A percentile compares a stretch with the other conserved stretches of the same genome.
Conservation (phyloP, 2,797 vertebrate species). For the Carcharodon carcharias region DNA sequence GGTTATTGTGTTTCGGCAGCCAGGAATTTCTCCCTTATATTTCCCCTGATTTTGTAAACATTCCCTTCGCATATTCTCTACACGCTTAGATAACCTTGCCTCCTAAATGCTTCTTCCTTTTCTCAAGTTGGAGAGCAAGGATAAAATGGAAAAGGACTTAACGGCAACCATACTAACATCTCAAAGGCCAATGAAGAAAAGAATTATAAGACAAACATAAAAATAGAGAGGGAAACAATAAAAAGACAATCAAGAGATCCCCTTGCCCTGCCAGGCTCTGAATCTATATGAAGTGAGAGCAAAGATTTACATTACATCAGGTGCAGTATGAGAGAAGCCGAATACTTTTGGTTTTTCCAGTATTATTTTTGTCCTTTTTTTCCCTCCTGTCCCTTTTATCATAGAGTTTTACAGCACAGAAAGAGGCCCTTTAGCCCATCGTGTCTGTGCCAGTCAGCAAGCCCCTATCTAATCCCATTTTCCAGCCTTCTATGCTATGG, state of each 20-base stretch:
- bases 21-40: not conserved
- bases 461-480: too few relatives aligned
- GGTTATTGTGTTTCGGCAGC: not conserved
- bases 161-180: not conserved
- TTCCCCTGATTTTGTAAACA: not conserved
- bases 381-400: not conserved
- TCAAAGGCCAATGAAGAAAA: not conserved
- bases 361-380: not conserved
- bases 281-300: not conserved
- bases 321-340: not conserved
- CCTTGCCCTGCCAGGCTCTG: not conserved
- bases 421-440: too few relatives aligned
- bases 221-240: not conserved
- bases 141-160: not conserved
- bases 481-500: too few relatives aligned
- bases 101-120: not conserved
- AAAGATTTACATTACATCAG: not conserved
- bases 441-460: too few relatives aligned
- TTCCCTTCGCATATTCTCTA: not conserved
- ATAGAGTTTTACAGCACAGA: too few relatives aligned
- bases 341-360: not conserved
- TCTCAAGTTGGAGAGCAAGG: not conserved
- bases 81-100: not conserved
- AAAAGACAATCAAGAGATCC: not conserved
- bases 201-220: not conserved